Evolutionary conservation across 2,888 invertebrate genomes (phyloP), one percentile per base, ranked within the genome.

Genomic region (Pandemis cinnamomeana): DNA sequence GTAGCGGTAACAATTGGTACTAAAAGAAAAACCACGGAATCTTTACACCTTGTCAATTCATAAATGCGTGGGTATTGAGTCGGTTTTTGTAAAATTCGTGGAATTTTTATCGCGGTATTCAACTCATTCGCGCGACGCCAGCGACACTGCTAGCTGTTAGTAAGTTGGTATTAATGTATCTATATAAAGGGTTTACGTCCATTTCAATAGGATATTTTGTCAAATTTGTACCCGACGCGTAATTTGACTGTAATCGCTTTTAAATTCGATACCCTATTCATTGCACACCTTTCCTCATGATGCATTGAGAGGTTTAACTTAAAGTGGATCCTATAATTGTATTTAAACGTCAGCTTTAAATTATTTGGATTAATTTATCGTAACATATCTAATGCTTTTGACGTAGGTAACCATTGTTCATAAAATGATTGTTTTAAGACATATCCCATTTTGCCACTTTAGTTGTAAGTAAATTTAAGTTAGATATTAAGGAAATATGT

Each of bases 371-470:
- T 76, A 78, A 80, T 76, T 76, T 68, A 68, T 81, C 81, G 79
- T 82, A 75, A 86, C 86, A 87, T 89, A 87, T 88, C 85, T 77
- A 68, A 81, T 46, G 67, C 74, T 70, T 75, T 64, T 64, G 13
- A 78, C 78, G 78, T 80, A 78, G 72, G 72, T 60, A 75, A 77
- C 80, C 82, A 82, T 80, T 81, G 79, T 83, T 82, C 80, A 80
- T 83, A 75, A 82, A 86, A 27, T 61, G 61, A 61, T 86, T 81
- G 80, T 82, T 83, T 87, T 88, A 86, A 82, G 82, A 91, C 90
- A 90, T 92, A 92, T 92, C 92, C 87, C 90, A 89, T 83, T 89
- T 89, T 90, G 91, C 91, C 91, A 91, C 88, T 82, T 90, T 90
- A 84, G 53, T 42, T 48, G 80, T 81, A 81, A 80, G 78, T 71